Conservation (phyloP, 92 coral and sea anemone species). For the Blastomussa wellsi region DNA sequence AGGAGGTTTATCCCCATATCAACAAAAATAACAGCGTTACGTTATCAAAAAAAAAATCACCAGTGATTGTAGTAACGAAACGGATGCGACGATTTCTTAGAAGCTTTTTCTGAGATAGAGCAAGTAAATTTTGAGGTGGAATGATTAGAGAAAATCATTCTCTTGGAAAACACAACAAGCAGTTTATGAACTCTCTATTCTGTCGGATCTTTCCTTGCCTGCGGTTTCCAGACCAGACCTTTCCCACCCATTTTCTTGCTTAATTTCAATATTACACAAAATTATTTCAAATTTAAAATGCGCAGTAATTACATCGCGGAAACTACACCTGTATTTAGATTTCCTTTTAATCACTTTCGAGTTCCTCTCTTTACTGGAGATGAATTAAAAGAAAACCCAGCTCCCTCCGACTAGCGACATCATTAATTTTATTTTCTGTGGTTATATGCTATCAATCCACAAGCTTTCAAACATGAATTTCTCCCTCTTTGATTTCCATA, state of each 20-base stretch:
- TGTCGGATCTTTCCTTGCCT: not conserved
- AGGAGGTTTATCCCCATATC: not conserved
- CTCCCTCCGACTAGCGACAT: not conserved
- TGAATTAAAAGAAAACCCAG: not conserved
- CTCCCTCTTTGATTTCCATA: not conserved
- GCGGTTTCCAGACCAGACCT: not conserved
- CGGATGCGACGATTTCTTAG: not conserved
- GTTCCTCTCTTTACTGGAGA: not conserved
- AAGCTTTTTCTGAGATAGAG: not conserved
- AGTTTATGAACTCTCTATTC: not conserved
- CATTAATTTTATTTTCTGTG: not conserved
- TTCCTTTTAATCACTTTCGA: not conserved
- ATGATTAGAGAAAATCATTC: not conserved
- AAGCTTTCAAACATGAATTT: not conserved
- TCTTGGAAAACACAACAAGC: not conserved
- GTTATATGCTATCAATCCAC: not conserved
- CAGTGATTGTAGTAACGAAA: not conserved
- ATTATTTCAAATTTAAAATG: not conserved
- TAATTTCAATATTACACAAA: not conserved
- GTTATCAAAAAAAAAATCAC: not conserved
- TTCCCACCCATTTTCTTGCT: not conserved
- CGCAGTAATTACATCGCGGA: constrained; percentile 3
- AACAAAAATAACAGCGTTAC: not conserved
- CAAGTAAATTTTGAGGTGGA: not conserved
- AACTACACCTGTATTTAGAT: not conserved